phyloP scores from a whole-genome alignment of 2,888 invertebrate genomes.

The Didymodactylos carnosus region DNA sequence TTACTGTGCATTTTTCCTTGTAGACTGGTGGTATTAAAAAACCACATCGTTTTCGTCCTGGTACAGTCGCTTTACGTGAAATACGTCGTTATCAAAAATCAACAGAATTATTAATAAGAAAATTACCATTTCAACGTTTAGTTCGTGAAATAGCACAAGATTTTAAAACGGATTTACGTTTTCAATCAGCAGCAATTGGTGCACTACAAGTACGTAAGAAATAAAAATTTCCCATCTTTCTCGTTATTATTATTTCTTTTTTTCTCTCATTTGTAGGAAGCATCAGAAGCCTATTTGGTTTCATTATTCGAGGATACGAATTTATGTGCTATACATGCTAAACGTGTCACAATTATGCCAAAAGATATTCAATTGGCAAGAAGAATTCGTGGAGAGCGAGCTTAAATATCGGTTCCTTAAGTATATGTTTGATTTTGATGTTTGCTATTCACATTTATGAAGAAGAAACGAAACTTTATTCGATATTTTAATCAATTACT shows the following conservation, averaged over 20 bases:
- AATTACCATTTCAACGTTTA: slow-evolving; percentile 33
- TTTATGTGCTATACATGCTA: slow-evolving; percentile 14
- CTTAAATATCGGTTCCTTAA: no score
- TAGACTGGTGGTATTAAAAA: slow-evolving; percentile 35
- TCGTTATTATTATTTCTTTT: no score
- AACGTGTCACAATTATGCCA: slow-evolving; percentile 15
- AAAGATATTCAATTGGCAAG: slow-evolving; percentile 15
- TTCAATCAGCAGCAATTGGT: slow-evolving; percentile 34
- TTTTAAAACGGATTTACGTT: slow-evolving; percentile 34
- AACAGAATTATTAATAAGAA: slow-evolving; percentile 32
- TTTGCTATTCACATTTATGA: no score
- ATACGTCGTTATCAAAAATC: slow-evolving; percentile 35
- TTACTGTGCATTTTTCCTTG: no score
- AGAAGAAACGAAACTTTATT: no score
- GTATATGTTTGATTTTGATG: no score
- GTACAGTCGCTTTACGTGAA: slow-evolving; percentile 35
- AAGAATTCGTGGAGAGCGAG: slow-evolving; percentile 15
- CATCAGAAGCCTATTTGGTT: slow-evolving; percentile 13
- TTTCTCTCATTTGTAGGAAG: slow-evolving; percentile 60
- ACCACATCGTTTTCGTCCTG: slow-evolving; percentile 34
- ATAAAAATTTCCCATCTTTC: no score
- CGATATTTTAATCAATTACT: no score
- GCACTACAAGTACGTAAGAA: slow-evolving; percentile 30
- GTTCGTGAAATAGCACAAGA: slow-evolving; percentile 36
- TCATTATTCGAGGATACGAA: slow-evolving; percentile 14